Conservation (phyloP, 2,113 vertebrate genomes). For the Plecotus auritus region DNA sequence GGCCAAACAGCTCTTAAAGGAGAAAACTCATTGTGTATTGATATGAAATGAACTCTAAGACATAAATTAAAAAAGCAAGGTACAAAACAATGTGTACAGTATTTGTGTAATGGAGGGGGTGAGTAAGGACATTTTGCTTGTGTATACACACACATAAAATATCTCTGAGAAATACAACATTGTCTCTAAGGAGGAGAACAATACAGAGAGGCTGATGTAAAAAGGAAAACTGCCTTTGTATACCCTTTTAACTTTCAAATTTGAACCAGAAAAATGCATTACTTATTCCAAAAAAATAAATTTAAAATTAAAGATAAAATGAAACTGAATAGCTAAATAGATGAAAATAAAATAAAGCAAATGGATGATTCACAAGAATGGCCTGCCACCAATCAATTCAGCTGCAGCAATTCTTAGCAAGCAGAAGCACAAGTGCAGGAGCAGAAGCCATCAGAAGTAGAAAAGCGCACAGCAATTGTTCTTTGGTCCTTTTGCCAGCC, state of each 20-base stretch:
- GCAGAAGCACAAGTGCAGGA: background rate
- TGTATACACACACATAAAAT: background rate
- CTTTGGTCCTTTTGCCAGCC: background rate
- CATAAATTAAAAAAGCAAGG: background rate
- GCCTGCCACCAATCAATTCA: background rate
- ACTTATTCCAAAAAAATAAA: background rate
- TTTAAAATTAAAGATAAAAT: background rate
- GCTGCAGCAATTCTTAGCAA: background rate
- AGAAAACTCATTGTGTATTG: background rate
- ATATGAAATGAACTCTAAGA: background rate
- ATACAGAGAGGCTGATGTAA: background rate
- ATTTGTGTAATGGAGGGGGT: background rate
- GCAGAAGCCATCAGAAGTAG: background rate
- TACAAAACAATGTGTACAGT: background rate
- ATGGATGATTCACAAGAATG: background rate
- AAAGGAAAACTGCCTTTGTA: background rate
- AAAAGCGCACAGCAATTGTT: background rate
- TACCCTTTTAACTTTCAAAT: background rate
- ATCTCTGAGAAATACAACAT: background rate
- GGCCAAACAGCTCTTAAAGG: background rate
- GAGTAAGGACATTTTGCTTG: background rate
- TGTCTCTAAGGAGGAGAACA: background rate
- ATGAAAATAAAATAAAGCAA: conserved; percentile 12
- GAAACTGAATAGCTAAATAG: background rate
- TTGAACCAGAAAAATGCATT: background rate